Base-by-base conservation (phyloP, 2,113 vertebrate genomes). In the Xenotilapia longispinis region DNA sequence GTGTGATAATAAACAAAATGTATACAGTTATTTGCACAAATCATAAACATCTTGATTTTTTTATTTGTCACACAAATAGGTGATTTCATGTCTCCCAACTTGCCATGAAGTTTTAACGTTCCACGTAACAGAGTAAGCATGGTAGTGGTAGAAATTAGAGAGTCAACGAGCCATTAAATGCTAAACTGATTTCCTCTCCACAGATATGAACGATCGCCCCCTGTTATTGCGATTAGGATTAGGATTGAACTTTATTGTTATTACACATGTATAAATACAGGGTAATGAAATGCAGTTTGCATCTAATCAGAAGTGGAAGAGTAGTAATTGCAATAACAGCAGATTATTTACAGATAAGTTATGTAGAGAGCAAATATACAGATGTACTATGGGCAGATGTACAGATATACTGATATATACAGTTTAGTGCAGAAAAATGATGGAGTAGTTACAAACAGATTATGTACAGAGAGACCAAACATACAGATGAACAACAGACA, bases 71-170 rank as follows among this genome's bases (percentile, higher is more conserved):
- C 19, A 38, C 63, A 40, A 40, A 40, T 63, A 6, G 28, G 58
- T 6, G n/a, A 68, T 40, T 68, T 68, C 31, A 36, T 36, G 28
- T 63, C 58, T 63, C 58, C 31, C 28, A 63, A 36, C 58, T 3
- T 6, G 1, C 58, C 9, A 36, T 63, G 28, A 63, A 11, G 6
- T 63, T 63, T 1, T 63, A 63, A 36, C 15, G 2, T 63, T 63
- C 58, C 0, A 19, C 1, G 9, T 63, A 63, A 11, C 58, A 36
- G 9, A 63, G 9, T 19, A 11, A 0, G 15, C 58, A 63, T 36
- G 6, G 58, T 63, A 63, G 28, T 19, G 58, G 31, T 65, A 65
- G 79, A 36, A 38, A 65, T 65, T 49, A 36, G 11, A 14, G 28
- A 31, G 17, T 21, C 26, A 21, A n/a, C 1, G 7, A 15, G 40